Base-by-base conservation (phyloP, 1,140 invertebrate genomes). In the Drosophila teissieri region DNA sequence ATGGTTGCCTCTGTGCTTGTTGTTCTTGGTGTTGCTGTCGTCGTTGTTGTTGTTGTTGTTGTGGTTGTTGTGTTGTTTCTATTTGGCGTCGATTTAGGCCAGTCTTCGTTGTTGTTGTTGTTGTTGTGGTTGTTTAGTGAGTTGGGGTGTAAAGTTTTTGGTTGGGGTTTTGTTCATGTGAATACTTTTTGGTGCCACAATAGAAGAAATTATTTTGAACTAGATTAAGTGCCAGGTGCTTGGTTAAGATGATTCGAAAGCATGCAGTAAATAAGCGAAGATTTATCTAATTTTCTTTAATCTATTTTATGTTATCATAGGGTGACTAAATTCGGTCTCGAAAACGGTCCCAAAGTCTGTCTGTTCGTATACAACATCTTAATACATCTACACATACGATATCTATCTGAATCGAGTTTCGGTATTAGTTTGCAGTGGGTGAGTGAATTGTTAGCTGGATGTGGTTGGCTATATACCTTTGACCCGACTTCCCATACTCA, bases 61-160 rank as follows among this genome's bases (percentile, higher is more conserved):
- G 77, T 48, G 46, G 72, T 68, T 61, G 48, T 74, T 46, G 52
- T 73, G 77, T 39, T 76, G 69, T 73, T 84, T 72, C 48, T 85
- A 53, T 53, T 39, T 53, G 80, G 80, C 51, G 80, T 86, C 37
- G 86, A 90, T 73, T 90, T 90, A 17, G 86, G 86, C 86, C 86
- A 90, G 75, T 90, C 86, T 86, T 62, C 42, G 67, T 77, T 80
- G 79, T 68, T 42, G 65, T 68, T 62, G 62, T 60, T 37, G 22
- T 24, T 24, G 22, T 24, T 24, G 54, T 63, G 44, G 46, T 78
- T 73, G 70, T 68, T 86, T 79, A 75, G 82, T 86, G 72, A 64
- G 83, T 86, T 86, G 82, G 56, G 65, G 83, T 85, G 82, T 85
- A 78, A 88, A 85, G 78, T 88, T 86, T 73, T 39, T 78, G 70